Base-by-base conservation (phyloP, 2,888 invertebrate genomes). In the Cheiracanthium punctorium region DNA sequence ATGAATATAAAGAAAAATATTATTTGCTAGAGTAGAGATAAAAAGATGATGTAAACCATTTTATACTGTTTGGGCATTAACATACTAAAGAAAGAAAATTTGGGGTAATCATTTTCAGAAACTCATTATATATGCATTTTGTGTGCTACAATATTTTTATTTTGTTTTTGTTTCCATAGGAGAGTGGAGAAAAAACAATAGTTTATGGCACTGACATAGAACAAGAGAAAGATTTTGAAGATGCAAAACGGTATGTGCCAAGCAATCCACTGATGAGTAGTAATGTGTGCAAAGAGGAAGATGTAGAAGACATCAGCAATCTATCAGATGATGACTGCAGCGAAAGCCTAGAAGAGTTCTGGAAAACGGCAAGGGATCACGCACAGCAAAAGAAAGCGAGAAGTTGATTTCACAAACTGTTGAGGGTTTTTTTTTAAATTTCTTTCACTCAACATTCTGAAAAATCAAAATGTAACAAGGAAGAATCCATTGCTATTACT, bases 341-440 rank as follows among this genome's bases (percentile, higher is more conserved):
- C 1, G 84, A 85, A 74, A 74, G 79, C 48, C 58, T 85, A 5
- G 84, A 85, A 79, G 84, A 79, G 20, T 85, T 79, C n/a, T 85
- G 84, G 84, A 79, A 67, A 30, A 79, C 79, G 52, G 79, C 79
- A 24, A 79, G 73, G 72, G 20, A 33, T 41, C 33, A 32, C 32
- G 5, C 71, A 65, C 28, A 70, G 65, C 24, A 24, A 65, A 17
- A 80, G 10, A 71, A 24, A 7, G 33, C n/a, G 5, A 43, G 28
- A 33, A 71, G 28, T 12, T n/a, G n/a, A n/a, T n/a, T n/a, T n/a
- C n/a, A n/a, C n/a, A n/a, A n/a, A n/a, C n/a, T n/a, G n/a, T n/a
- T n/a, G n/a, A n/a, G n/a, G n/a, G n/a, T n/a, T n/a, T n/a, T n/a
- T n/a, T n/a, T n/a, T n/a, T n/a, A n/a, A n/a, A n/a, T n/a, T n/a